Evolutionary conservation across 2,888 invertebrate genomes (phyloP), one percentile per base, ranked within the genome.

Genomic region (Drosophila putrida): DNA sequence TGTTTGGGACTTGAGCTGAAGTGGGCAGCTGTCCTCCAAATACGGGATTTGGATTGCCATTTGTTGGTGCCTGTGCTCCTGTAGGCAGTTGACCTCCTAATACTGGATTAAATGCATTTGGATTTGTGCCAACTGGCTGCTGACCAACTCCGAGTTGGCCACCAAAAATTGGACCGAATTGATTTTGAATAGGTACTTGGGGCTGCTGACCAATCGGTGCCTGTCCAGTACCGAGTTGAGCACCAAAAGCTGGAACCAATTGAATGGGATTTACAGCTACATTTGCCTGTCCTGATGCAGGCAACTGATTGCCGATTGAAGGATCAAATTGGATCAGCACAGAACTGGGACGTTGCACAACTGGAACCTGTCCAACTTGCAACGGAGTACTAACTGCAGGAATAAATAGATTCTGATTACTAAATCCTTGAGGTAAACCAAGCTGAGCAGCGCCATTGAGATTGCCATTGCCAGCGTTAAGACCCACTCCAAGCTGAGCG

Each of bases 251-350:
- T 6, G 10, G 72, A 50, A 25, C 39, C 54, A 36, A 33, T 25
- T 66, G 82, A 54, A 58, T 64, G 10, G 20, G 25, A 35, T 49
- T 73, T 13, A 36, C 43, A 4, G 41, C 54, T 2, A 38, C 57
- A 6, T 79, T 62, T 1, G 41, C 46, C 35, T 81, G 78, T 15
- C 55, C 65, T 2, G 59, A 38, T 0, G 51, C 61, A 4, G 78
- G 78, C 49, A 69, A 44, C 38, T 79, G 79, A 0, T 20, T 65
- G 3, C 86, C 72, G 4, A 72, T 38, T 0, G 77, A 51, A 0
- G 80, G 83, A 58, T 80, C 79, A 20, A 67, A 61, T 8, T 77
- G 77, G 6, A 78, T 78, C 1, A 74, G 28, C 5, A 75, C 75
- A 1, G 75, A 59, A 5, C 60, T 61, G 3, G 72, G 67, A 15